Percentiles rank a stretch among this genome's conserved stretches.
phyloP scores from a whole-genome alignment of 2,113 vertebrate species.

The Arothron firmamentum region DNA sequence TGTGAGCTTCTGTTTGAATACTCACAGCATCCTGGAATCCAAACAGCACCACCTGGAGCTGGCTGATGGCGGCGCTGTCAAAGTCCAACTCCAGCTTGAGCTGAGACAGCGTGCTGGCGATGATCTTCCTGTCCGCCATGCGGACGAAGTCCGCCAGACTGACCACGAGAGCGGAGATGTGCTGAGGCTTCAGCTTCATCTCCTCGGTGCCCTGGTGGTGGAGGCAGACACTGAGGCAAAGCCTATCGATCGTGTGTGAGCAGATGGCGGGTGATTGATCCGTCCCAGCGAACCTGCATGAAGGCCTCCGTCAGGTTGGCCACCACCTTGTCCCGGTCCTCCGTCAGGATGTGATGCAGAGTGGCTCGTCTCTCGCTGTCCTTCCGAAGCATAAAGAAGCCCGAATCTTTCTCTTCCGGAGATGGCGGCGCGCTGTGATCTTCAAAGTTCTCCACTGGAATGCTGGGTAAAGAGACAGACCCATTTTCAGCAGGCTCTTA shows the following conservation, averaged over 20 bases:
- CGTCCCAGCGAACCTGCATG: conserved; percentile 77
- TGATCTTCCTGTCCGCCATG: conserved; percentile 93
- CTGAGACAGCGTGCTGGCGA: conserved; percentile 88
- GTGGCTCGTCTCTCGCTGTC: conserved; percentile 96
- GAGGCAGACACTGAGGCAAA: not conserved
- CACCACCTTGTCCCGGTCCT: conserved; percentile 92
- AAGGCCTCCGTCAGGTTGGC: conserved; percentile 89
- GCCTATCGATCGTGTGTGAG: not conserved
- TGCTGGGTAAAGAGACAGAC: conserved; percentile 67
- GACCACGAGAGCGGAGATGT: conserved; percentile 86
- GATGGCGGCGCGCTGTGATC: conserved; percentile 98
- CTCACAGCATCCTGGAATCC: conserved; percentile 96
- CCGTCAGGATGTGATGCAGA: conserved; percentile 89
- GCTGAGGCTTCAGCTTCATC: conserved; percentile 85
- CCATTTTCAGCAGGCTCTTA: too few species aligned
- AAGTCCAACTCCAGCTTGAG: conserved; percentile 96
- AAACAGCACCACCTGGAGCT: conserved; percentile 93
- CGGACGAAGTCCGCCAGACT: conserved; percentile 91
- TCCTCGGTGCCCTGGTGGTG: conserved; percentile 82
- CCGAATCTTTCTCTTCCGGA: conserved; percentile 93
- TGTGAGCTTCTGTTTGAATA: conserved; percentile 24
- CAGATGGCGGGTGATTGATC: not conserved
- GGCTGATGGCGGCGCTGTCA: conserved; percentile 93
- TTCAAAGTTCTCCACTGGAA: conserved; percentile 97
- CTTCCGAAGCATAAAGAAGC: conserved; percentile 95